phyloP scores from a whole-genome alignment of 2,113 vertebrate genomes.

The Bubo blakistoni region DNA sequence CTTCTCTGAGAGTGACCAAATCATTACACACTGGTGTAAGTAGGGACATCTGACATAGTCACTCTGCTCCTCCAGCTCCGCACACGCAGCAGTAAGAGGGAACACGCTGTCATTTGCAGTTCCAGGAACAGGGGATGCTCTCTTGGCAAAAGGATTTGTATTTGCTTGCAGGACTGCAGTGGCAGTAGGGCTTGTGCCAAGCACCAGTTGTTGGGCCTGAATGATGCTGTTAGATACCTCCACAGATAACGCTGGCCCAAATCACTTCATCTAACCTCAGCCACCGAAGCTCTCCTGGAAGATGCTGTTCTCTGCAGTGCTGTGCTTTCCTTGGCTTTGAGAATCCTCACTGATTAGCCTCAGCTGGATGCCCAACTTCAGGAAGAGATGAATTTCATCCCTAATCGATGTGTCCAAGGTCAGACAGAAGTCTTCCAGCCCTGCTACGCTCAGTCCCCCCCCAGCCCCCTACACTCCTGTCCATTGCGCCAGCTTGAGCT shows the following conservation, averaged over 20 bases:
- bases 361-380: neutral
- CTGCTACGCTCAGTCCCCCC: neutral
- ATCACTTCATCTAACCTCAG: neutral
- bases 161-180: neutral
- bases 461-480: neutral
- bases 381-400: neutral
- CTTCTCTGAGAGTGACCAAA: neutral
- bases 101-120: neutral
- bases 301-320: neutral
- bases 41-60: neutral
- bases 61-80: neutral
- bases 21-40: neutral
- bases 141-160: neutral
- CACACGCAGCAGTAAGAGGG: neutral
- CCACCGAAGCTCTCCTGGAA: neutral
- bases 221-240: neutral
- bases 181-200: neutral
- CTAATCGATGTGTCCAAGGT: neutral
- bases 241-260: neutral
- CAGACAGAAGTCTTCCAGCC: neutral
- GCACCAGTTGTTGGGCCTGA: neutral
- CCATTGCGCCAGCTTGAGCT: neutral
- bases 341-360: neutral
- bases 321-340: neutral
- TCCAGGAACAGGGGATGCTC: neutral